Base-by-base conservation (phyloP, 2,113 vertebrate genomes). In the Lamprotornis superbus region DNA sequence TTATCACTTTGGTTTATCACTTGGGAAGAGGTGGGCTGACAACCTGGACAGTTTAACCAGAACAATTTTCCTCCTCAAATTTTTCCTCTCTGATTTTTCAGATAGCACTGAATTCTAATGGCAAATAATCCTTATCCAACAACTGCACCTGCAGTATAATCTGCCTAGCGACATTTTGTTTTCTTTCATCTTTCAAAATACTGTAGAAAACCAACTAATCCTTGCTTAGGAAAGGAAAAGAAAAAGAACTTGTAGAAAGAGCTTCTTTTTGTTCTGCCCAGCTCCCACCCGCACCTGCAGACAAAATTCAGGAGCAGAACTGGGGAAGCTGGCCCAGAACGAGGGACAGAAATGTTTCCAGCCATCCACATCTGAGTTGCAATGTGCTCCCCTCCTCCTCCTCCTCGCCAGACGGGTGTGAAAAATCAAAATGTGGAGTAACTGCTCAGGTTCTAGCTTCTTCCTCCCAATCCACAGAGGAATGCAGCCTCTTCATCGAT, bases 361-460 rank as follows among this genome's bases (percentile, higher is more conserved):
- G 42, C 46, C 42, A 47, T 10, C 27, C 0, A 0, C 28, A 44
- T 18, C 18, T 3, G 3, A 61, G 15, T 7, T 44, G 50, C 37
- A 37, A 27, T 3, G 16, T 1, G 2, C 13, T 73, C 39, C 39
- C 31, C 35, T 90, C 33, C 39, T 89, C 27, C 56, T 91, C 28
- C 30, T 82, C 35, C 47, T 76, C 0, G 0, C 10, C 25, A 75
- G 23, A 67, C 5, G 8, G 33, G 39, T 1, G 0, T 67, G n/a
- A 84, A 93, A 92, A 90, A 71, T 35, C 46, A 75, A 89, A 87
- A 81, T 2, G 4, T 20, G 23, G 49, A 89, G 46, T 25, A 91
- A 87, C 27, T 52, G 20, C 40, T 59, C 7, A 1, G 35, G 16
- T 39, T 84, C 47, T 68, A 65, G 35, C 57, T 95, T 95, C 56